A percentile compares a stretch with the other conserved stretches of the same genome.
phyloP scores from a whole-genome alignment of 2,888 invertebrate genomes.

The Ormyrus nitidulus region DNA sequence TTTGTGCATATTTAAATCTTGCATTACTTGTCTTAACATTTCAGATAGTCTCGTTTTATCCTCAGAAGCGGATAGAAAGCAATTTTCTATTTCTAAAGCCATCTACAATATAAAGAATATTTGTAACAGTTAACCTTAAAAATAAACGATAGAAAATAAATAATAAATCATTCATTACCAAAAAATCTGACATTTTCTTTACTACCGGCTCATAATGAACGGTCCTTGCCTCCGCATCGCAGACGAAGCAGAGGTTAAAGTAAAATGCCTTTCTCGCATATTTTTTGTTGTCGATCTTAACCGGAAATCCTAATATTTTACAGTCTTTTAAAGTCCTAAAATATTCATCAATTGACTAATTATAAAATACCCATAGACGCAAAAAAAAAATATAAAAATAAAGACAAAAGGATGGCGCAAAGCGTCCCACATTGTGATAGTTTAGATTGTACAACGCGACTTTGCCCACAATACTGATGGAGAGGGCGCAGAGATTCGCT shows the following conservation, averaged over 20 bases:
- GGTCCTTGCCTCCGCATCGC: conserved; percentile 91
- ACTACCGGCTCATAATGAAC: conserved; percentile 96
- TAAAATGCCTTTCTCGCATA: conserved; percentile 96
- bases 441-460: background rate
- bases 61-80: conserved; percentile 85
- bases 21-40: conserved; percentile 86
- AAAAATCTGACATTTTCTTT: conserved; percentile 88
- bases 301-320: conserved; percentile 95
- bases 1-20: conserved; percentile 88
- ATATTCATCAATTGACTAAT: conserved; percentile 29
- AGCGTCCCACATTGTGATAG: conserved; percentile 23
- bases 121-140: conserved; percentile 17
- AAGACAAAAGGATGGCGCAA: conserved; percentile 44
- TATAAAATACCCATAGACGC: conserved; percentile 33
- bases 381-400: conserved; percentile 24
- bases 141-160: conserved; percentile 12
- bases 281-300: conserved; percentile 90
- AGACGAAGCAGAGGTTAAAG: conserved; percentile 96
- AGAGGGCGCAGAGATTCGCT: conserved; percentile 9
- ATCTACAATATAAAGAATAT: conserved; percentile 75
- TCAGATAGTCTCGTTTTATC: conserved; percentile 84
- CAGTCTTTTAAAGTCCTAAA: conserved; percentile 85
- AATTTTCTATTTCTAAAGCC: conserved; percentile 90
- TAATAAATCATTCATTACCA: conserved; percentile 39
- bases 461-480: conserved; percentile 31